Evolutionary conservation across 1,140 invertebrate genomes (phyloP).

Genomic region (Calliphora vicina): DNA sequence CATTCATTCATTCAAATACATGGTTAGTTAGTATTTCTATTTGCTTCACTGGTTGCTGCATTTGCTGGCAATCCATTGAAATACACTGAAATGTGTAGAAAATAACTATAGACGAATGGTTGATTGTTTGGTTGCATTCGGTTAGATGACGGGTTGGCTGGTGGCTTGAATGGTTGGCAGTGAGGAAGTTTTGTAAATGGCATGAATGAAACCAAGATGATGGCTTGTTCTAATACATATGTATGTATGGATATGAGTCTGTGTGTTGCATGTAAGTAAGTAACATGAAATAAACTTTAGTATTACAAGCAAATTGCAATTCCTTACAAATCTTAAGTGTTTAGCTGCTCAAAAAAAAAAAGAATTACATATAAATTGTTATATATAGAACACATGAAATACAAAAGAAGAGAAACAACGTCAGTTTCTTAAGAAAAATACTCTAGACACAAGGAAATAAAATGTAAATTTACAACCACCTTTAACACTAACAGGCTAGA

Average conservation of each 20-base stretch:
- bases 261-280: not conserved
- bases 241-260: not conserved
- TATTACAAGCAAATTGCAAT: conserved; percentile 5
- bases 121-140: too few relatives aligned
- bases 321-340: conserved; percentile 4
- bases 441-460: not conserved
- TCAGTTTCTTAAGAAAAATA: not conserved
- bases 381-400: not conserved
- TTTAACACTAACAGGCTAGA: not conserved
- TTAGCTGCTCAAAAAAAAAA: not conserved
- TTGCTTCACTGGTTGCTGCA: not conserved
- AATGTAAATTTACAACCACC: not conserved
- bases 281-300: not conserved
- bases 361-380: not conserved
- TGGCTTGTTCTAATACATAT: not conserved
- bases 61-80: not conserved
- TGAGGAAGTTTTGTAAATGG: too few relatives aligned
- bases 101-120: not conserved
- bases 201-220: not conserved
- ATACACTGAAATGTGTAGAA: not conserved
- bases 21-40: not conserved
- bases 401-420: not conserved
- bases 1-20: not conserved
- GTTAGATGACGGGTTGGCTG: too few relatives aligned
- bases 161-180: too few relatives aligned